phyloP scores from a whole-genome alignment of 2,113 vertebrate species.

The Nothoprocta perdicaria region DNA sequence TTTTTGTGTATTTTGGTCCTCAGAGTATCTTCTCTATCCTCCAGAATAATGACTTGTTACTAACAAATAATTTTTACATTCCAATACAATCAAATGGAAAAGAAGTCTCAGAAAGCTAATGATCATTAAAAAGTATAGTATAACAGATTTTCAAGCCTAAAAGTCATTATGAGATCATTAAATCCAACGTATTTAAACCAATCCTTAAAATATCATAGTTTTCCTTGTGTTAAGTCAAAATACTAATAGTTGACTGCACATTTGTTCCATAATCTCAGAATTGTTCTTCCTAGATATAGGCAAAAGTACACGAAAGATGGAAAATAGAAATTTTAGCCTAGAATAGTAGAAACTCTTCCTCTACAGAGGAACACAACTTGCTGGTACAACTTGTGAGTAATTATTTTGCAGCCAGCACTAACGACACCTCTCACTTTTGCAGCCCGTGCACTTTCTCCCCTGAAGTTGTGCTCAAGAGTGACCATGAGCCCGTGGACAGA shows the following conservation, averaged over 20 bases:
- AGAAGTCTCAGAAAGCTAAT: background rate
- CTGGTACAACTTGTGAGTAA: background rate
- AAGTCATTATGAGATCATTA: background rate
- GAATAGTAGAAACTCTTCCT: background rate
- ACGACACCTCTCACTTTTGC: conserved; percentile 44
- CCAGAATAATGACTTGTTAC: background rate
- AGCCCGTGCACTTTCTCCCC: conserved; percentile 31
- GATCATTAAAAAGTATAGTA: background rate
- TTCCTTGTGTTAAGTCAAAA: background rate
- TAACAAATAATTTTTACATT: background rate
- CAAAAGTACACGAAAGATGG: background rate
- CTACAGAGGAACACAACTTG: background rate
- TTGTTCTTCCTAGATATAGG: background rate
- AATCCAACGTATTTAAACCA: background rate
- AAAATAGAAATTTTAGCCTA: conserved; percentile 13
- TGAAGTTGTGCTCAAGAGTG: background rate
- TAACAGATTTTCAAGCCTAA: conserved; percentile 16
- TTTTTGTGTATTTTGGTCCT: background rate
- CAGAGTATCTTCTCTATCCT: background rate
- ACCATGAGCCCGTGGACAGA: conserved; percentile 51
- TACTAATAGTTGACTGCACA: background rate
- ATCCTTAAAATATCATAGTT: background rate
- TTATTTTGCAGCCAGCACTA: conserved; percentile 34
- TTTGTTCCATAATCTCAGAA: background rate
- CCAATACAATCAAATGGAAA: background rate